phyloP scores from a whole-genome alignment of 2,113 vertebrate genomes.

The Xyliphius kryptos region DNA sequence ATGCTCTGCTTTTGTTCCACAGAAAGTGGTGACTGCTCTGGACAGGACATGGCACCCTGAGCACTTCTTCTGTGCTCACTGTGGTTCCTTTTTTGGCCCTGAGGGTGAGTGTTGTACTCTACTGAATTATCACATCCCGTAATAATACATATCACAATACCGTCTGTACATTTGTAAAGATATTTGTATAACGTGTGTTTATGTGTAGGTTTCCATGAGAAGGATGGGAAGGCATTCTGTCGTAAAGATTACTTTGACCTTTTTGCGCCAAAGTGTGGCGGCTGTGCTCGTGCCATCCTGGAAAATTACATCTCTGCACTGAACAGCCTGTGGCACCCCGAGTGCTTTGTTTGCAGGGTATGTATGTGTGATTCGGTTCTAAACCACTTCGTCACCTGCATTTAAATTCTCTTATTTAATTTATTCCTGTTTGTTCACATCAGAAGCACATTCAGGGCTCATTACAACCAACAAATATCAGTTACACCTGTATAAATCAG shows the following conservation, averaged over 20 bases:
- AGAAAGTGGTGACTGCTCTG: constrained; percentile 98
- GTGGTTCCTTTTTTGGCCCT: constrained; percentile 92
- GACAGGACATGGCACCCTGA: constrained; percentile 97
- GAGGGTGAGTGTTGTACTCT: constrained; percentile 73
- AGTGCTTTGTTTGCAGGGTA: constrained; percentile 98
- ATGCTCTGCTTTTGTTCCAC: constrained; percentile 16
- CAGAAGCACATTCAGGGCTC: no score
- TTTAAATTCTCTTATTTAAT: no score
- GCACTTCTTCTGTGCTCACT: constrained; percentile 97
- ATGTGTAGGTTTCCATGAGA: constrained; percentile 87
- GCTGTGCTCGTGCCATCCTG: constrained; percentile 90
- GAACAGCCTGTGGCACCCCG: constrained; percentile 92
- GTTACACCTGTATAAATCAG: no score
- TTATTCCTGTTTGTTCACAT: no score
- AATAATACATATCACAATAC: no score
- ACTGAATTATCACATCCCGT: no score
- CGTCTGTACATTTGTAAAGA: no score
- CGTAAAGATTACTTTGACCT: constrained; percentile 98
- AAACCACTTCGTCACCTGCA: no score
- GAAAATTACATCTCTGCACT: constrained; percentile 98
- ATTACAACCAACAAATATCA: no score
- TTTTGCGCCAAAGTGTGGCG: constrained; percentile 96
- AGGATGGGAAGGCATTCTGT: constrained; percentile 95
- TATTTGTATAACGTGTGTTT: background rate
- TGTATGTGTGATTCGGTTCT: constrained; percentile 54